Conservation (phyloP, 2,888 invertebrate species). For the Ochropleura leucogaster region DNA sequence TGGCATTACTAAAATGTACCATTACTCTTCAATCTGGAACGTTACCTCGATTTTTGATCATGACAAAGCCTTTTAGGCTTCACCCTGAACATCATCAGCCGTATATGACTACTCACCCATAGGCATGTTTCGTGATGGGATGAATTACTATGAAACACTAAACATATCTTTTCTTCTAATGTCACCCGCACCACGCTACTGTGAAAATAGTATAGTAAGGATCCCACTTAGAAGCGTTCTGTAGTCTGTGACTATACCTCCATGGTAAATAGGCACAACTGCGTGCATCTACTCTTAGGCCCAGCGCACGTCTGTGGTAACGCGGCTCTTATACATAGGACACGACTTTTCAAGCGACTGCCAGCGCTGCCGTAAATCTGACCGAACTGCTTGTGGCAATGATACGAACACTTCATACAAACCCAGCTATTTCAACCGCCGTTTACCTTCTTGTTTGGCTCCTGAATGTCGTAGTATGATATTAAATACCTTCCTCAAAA, state of each 20-base stretch:
- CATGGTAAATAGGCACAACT: not conserved
- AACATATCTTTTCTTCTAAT: too few relatives aligned
- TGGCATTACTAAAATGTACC: too few relatives aligned
- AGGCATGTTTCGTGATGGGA: too few relatives aligned
- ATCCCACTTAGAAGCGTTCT: not conserved
- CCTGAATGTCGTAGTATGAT: not conserved
- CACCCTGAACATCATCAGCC: too few relatives aligned
- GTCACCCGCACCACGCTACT: too few relatives aligned
- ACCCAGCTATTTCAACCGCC: not conserved
- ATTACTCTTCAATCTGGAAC: too few relatives aligned
- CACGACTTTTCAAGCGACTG: not conserved
- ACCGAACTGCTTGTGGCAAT: not conserved
- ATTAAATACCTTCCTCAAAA: not conserved
- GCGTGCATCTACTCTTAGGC: not conserved
- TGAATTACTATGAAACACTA: too few relatives aligned
- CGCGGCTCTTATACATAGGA: not conserved
- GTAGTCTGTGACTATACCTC: not conserved
- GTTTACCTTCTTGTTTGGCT: not conserved
- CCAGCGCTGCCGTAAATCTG: not conserved
- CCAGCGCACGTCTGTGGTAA: not conserved
- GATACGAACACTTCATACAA: not conserved
- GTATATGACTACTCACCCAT: too few relatives aligned
- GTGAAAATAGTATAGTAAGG: not conserved
- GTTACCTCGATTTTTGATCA: too few relatives aligned
- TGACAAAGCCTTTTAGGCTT: too few relatives aligned